Base-by-base conservation (phyloP, 2,113 vertebrate genomes). In the Paralichthys olivaceus region DNA sequence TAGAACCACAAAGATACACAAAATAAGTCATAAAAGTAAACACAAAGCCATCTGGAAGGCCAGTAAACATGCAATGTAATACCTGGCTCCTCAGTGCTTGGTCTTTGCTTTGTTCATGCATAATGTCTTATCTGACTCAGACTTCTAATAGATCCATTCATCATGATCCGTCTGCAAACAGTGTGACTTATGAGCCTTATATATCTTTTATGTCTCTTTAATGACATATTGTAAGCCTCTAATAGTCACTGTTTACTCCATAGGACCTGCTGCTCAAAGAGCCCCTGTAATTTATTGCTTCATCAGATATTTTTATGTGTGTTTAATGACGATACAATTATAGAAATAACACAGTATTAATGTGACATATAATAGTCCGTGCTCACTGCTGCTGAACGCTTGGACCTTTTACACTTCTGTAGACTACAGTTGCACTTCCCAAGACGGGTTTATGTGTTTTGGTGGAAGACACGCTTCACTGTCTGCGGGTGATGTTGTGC, bases 301-400 rank as follows among this genome's bases (percentile, higher is more conserved):
- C 3, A 20, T 58, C 54, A 67, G 45, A 43, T 55, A 29, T 73
- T 86, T 49, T 65, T 58, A 70, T 79, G 69, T 63, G 29, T 78
- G 53, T 77, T 72, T 84, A 84, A 87, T 86, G 69, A 76, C 59
- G 78, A 57, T 68, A 79, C 64, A 79, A 84, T 87, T 80, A 88
- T 40, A 72, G 26, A 72, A 85, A 88, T 84, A 85, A 79, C 71
- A 55, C 7, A 53, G 54, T 53, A 53, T 70, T 69, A 79, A 66
- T 76, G 49, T 45, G 11, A 26, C 49, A 22, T 47, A 32, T 20
- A 73, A 74, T 64, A 29, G 43, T 62, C 43, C 23, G 9, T 72
- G 54, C 66, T 72, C 66, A 72, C 49, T 23, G 26, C 59, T 58
- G 67, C 26, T 12, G 8, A 68, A 71, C 9, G 5, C 77, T 54